Conservation (phyloP, 2,888 invertebrate genomes). For the Hyles lineata region DNA sequence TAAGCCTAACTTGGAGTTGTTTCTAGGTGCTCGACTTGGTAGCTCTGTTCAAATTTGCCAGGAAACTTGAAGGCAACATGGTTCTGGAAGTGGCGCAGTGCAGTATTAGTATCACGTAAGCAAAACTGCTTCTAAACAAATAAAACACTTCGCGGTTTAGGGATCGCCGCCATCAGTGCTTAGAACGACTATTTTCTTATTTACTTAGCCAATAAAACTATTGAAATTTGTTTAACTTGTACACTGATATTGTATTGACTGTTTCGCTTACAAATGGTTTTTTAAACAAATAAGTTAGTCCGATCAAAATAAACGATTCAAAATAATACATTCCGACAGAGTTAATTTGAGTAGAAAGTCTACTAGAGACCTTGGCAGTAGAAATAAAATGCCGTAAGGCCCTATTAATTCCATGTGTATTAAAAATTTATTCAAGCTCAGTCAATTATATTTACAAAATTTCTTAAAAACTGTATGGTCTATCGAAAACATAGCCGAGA, state of each 20-base stretch:
- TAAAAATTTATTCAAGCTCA: too few species aligned
- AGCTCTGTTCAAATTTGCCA: conserved; percentile 38
- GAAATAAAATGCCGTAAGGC: too few species aligned
- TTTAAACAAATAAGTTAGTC: too few species aligned
- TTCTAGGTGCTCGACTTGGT: conserved; percentile 49
- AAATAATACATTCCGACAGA: too few species aligned
- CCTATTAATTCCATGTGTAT: too few species aligned
- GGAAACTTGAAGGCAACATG: neutral
- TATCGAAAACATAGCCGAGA: too few species aligned
- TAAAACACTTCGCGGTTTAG: neutral
- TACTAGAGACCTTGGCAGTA: too few species aligned
- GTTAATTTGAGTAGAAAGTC: too few species aligned
- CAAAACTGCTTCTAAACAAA: neutral
- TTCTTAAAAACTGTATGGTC: too few species aligned
- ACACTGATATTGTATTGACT: neutral
- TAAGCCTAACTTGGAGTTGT: conserved; percentile 51
- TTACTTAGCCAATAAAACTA: neutral
- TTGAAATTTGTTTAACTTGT: neutral
- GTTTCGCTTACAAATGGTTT: neutral
- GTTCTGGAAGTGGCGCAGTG: neutral
- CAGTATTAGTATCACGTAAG: neutral
- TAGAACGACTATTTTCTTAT: neutral
- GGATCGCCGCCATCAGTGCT: neutral
- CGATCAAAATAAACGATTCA: too few species aligned
- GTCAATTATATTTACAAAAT: too few species aligned